Conservation (phyloP, 1,140 invertebrate genomes). For the Conus betulinus region DNA sequence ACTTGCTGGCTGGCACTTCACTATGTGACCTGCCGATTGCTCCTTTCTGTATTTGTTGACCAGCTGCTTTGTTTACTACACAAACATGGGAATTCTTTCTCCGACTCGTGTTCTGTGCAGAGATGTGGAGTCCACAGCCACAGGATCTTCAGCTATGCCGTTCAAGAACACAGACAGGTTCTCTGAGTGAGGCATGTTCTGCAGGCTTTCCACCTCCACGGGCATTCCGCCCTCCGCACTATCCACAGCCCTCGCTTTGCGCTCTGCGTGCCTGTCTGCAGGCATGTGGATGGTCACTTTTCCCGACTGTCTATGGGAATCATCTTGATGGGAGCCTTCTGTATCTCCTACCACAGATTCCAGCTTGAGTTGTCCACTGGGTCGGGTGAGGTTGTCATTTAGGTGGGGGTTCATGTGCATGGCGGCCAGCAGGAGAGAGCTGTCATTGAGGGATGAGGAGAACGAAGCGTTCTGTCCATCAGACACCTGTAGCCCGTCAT, state of each 20-base stretch:
- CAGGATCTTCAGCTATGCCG: not conserved
- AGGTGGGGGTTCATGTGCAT: not conserved
- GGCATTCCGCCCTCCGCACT: not conserved
- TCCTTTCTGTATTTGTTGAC: too few species aligned
- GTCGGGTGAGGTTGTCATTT: not conserved
- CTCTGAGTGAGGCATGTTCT: constrained; percentile 16
- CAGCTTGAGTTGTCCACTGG: not conserved
- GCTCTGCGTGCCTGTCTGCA: too few species aligned
- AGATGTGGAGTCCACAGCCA: not conserved
- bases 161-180: constrained; percentile 25
- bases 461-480: not conserved
- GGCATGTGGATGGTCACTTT: not conserved
- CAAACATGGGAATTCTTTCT: too few species aligned
- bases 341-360: not conserved
- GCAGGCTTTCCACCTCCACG: not conserved
- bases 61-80: too few species aligned
- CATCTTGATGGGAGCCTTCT: not conserved
- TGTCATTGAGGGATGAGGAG: constrained; percentile 26
- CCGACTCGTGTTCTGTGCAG: too few species aligned
- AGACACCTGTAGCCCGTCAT: too few species aligned
- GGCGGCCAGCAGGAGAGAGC: constrained; percentile 1
- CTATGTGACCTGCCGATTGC: too few species aligned
- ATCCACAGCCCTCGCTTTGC: too few species aligned
- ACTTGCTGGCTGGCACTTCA: too few species aligned
- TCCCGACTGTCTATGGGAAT: too few species aligned